Base-by-base conservation (phyloP, 2,888 invertebrate species). In the Philopedon plagiatum region DNA sequence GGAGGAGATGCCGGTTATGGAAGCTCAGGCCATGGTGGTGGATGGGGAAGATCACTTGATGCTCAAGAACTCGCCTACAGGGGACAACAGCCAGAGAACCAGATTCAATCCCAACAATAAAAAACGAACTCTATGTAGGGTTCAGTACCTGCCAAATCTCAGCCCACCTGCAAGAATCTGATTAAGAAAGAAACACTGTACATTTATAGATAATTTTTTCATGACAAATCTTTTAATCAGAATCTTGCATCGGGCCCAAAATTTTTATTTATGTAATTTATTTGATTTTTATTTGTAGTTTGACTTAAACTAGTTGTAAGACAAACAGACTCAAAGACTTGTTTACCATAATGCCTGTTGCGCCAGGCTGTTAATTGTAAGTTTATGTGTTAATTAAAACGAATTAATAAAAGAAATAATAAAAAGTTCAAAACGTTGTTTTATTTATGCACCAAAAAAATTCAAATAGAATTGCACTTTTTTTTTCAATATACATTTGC, bases 21-120 rank as follows among this genome's bases (percentile, higher is more conserved):
- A 61, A 86, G 91, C 5, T 91, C 91, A 19, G 87, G 87, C 66
- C 89, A 89, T 63, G 91, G 91, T 71, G 94, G 94, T 63, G 91
- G 91, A 71, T 94, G 94, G 94, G 94, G 94, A 66, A 89, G 94
- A 79, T 92, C 93, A 68, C 85, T 92, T 75, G 90, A 90, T 75
- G 91, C 93, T 74, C 94, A 94, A 83, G 91, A 91, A 80, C 86
- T 94, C 83, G 95, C 94, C 75, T 95, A 94, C 86, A 89, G 91
- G 77, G 93, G 91, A 77, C 94, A 95, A 85, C 76, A 79, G 41
- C 82, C 80, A 73, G 77, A 79, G 90, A 91, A 85, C 91, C 83
- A 81, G 74, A 18, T 61, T 44, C 66, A 65, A 64, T 18, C 44
- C 11, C 39, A 57, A 29, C 58, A 71, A 58, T 64, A 71, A 68